Evolutionary conservation across 2,888 invertebrate genomes (phyloP).

Genomic region (Latrodectus elegans): DNA sequence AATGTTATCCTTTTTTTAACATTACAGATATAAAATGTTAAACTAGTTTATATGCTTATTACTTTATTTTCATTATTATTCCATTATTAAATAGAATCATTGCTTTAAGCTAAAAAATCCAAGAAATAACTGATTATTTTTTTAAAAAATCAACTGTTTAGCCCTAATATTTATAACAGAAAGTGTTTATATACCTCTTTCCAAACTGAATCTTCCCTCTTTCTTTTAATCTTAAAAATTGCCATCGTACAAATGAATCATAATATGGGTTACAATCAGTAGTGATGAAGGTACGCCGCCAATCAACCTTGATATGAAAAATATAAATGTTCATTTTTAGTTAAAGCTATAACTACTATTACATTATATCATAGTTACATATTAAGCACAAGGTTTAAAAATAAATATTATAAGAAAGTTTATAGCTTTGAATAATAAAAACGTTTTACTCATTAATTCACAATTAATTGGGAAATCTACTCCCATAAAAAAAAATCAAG

Average conservation of each 20-base stretch:
- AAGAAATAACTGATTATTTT: too few relatives aligned
- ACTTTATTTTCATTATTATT: too few relatives aligned
- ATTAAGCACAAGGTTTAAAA: neutral
- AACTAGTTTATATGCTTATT: too few relatives aligned
- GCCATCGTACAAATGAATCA: slow-evolving; percentile 98
- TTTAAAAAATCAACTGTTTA: too few relatives aligned
- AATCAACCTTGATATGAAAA: slow-evolving; percentile 84
- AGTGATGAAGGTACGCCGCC: slow-evolving; percentile 98
- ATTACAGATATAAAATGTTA: too few relatives aligned
- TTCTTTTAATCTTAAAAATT: slow-evolving; percentile 89
- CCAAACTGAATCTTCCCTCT: slow-evolving; percentile 95
- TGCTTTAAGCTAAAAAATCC: too few relatives aligned
- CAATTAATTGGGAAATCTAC: too few relatives aligned
- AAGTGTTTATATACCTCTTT: slow-evolving; percentile 80
- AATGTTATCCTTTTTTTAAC: too few relatives aligned
- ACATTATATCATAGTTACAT: neutral
- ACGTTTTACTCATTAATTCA: neutral
- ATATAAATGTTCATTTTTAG: neutral
- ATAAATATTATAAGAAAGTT: neutral
- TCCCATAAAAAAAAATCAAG: too few relatives aligned
- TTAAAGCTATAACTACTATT: neutral
- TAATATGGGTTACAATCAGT: slow-evolving; percentile 98
- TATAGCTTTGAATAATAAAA: neutral
- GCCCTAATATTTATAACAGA: too few relatives aligned
- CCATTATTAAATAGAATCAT: too few relatives aligned